phyloP scores from a whole-genome alignment of 2,888 invertebrate genomes.

The Platycnemis pennipes region DNA sequence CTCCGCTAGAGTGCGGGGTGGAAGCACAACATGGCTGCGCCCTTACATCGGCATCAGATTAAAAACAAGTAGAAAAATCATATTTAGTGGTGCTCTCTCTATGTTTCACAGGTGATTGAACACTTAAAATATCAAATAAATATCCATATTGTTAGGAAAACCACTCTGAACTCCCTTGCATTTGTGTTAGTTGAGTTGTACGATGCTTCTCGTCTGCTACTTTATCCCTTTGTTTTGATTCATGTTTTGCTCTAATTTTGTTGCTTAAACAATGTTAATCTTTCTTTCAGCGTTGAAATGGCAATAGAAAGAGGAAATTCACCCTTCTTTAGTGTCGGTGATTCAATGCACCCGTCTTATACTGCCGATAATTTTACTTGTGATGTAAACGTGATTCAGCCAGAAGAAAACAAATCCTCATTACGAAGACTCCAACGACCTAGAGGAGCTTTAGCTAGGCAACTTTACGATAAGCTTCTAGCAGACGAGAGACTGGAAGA shows the following conservation, averaged over 20 bases:
- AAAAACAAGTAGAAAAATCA: slow-evolving; percentile 33
- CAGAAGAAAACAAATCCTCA: neutral
- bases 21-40: slow-evolving; percentile 50
- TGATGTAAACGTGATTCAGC: neutral
- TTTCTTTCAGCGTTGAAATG: neutral
- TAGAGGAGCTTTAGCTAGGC: slow-evolving; percentile 86
- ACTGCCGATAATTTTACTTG: neutral
- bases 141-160: neutral
- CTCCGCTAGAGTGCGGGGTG: slow-evolving; percentile 40
- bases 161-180: neutral
- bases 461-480: slow-evolving; percentile 87
- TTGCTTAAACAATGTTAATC: neutral
- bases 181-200: neutral
- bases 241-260: neutral
- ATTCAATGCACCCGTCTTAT: neutral
- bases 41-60: slow-evolving; percentile 11
- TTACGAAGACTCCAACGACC: slow-evolving; percentile 78
- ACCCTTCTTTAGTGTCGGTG: neutral
- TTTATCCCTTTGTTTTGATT: neutral
- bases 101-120: neutral
- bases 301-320: neutral
- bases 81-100: neutral
- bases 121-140: neutral
- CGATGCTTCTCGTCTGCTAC: neutral
- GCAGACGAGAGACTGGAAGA: slow-evolving; percentile 85